phyloP scores from a whole-genome alignment of 2,113 vertebrate species.

The Epinephelus moara region DNA sequence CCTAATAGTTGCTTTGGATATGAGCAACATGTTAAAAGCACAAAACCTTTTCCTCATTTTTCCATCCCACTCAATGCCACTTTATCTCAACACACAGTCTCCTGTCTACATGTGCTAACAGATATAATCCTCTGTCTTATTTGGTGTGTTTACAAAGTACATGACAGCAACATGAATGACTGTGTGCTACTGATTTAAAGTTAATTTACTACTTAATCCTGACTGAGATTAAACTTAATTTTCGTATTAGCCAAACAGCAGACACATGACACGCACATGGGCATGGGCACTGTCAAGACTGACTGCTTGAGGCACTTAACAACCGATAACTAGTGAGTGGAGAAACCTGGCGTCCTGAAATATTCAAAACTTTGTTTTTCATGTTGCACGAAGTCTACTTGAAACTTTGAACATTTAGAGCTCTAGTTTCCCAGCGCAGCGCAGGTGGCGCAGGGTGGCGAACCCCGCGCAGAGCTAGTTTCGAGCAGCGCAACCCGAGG shows the following conservation, averaged over 20 bases:
- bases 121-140: not conserved
- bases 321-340: not conserved
- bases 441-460: too few species aligned
- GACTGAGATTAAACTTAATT: constrained; percentile 56
- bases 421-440: too few species aligned
- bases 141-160: constrained; percentile 20
- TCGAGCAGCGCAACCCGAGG: too few species aligned
- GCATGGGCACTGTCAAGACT: not conserved
- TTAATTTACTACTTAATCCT: constrained; percentile 34
- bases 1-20: not conserved
- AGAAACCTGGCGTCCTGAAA: not conserved
- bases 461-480: too few species aligned
- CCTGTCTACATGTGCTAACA: not conserved
- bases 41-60: not conserved
- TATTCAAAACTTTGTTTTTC: not conserved
- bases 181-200: constrained; percentile 42
- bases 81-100: constrained; percentile 24
- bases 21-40: not conserved
- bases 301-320: not conserved
- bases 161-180: constrained; percentile 33
- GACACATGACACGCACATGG: constrained; percentile 38
- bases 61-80: constrained; percentile 16
- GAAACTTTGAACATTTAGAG: not conserved
- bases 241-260: constrained; percentile 50
- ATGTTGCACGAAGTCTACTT: not conserved